These are phyloP conservation scores for Calliopsis andreniformis DNA, from an alignment of 1,140 invertebrate species.

Conservation along the genomic window DNA sequence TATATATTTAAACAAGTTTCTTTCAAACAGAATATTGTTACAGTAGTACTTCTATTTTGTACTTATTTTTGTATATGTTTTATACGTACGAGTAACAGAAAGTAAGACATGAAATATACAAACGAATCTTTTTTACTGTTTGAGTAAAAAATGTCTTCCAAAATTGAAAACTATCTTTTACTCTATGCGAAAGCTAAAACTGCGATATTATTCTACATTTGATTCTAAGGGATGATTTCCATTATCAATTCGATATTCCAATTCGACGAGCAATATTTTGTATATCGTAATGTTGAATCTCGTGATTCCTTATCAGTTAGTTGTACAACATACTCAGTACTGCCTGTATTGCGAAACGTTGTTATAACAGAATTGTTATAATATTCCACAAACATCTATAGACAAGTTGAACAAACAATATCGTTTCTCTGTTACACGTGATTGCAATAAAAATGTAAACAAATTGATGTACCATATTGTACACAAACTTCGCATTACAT, in stretches of 20 bases:
- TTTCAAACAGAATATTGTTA: neutral
- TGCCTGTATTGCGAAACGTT: constrained; percentile 21
- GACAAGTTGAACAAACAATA: neutral
- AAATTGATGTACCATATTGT: constrained; percentile 41
- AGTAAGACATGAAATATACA: neutral
- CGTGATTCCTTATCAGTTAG: neutral
- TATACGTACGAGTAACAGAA: neutral
- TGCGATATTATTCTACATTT: neutral
- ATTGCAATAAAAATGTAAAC: constrained; percentile 31
- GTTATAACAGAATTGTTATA: too few species aligned
- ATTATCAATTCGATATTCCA: too few species aligned
- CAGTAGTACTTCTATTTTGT: constrained; percentile 42
- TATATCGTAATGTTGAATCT: neutral
- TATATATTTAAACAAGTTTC: neutral
- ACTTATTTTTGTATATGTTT: constrained; percentile 36
- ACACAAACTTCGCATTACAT: constrained; percentile 40
- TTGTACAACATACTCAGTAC: neutral
- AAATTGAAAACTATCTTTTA: neutral
- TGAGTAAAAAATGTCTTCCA: constrained; percentile 23
- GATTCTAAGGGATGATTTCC: neutral
- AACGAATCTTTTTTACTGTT: neutral
- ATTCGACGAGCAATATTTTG: neutral
- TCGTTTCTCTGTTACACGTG: constrained; percentile 19
- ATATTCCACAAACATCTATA: constrained; percentile 6
- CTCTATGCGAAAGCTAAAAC: neutral